Percentiles rank a stretch among this genome's conserved stretches.
Conservation (phyloP, 2,888 invertebrate genomes). For the Apodemia zela region DNA sequence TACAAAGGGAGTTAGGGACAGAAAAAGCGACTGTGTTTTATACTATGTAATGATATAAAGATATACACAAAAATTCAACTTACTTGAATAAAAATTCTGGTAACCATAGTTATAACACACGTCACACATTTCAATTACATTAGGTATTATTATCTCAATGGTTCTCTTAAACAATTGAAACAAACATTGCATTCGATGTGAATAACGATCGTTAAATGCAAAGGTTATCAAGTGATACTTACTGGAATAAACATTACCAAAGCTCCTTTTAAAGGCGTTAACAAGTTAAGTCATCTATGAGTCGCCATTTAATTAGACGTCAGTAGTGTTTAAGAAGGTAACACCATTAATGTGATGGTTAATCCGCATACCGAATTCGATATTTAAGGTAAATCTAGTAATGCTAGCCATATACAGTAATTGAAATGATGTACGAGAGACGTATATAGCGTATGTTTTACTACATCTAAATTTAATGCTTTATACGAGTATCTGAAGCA, state of each 20-base stretch:
- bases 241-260: background rate
- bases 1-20: no score
- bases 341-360: background rate
- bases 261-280: background rate
- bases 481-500: no score
- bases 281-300: background rate
- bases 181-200: background rate
- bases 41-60: no score
- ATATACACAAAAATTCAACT: no score
- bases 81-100: no score
- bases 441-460: no score
- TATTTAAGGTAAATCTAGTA: background rate
- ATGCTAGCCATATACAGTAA: background rate
- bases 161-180: background rate
- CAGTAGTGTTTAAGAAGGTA: background rate
- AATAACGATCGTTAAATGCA: background rate
- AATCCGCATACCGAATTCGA: background rate
- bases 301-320: background rate
- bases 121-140: background rate
- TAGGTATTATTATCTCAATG: background rate
- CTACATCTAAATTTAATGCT: no score
- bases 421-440: background rate
- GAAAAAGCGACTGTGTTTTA: no score
- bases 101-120: no score
- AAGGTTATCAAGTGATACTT: background rate